Evolutionary conservation across 30 jellyfish, hydroid and myxozoan genomes (phyloP).

Genomic region (Hydractinia echinata): DNA sequence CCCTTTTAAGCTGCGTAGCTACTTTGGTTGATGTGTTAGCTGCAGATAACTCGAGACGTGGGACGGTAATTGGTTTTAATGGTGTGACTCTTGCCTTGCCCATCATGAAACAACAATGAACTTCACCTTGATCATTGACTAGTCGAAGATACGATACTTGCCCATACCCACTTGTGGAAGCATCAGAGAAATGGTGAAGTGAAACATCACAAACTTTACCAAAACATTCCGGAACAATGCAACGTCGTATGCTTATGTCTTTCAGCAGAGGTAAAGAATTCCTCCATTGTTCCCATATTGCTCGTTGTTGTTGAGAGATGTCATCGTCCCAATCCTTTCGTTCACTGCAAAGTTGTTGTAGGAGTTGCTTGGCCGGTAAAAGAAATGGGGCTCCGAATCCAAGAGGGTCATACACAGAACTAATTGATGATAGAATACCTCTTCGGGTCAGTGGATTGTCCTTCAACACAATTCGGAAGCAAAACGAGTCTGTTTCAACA

Average conservation of each 20-base stretch:
- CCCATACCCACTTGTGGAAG: background rate
- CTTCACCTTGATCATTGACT: slow-evolving; percentile 10
- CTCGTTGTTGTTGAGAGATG: slow-evolving; percentile 25
- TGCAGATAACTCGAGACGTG: slow-evolving; percentile 45
- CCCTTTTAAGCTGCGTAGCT: slow-evolving; percentile 30
- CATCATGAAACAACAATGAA: slow-evolving; percentile 30
- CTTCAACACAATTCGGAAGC: slow-evolving; percentile 41
- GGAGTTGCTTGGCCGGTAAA: slow-evolving; percentile 26
- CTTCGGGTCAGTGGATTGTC: slow-evolving; percentile 41
- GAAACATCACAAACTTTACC: slow-evolving; percentile 26
- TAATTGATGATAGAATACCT: slow-evolving; percentile 40
- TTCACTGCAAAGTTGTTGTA: slow-evolving; percentile 33
- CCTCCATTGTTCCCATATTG: slow-evolving; percentile 38
- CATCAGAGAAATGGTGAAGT: slow-evolving; percentile 42
- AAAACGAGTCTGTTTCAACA: slow-evolving; percentile 36
- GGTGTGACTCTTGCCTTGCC: slow-evolving; percentile 59
- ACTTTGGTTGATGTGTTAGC: slow-evolving; percentile 33
- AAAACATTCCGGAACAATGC: slow-evolving; percentile 15
- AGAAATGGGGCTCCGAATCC: slow-evolving; percentile 39
- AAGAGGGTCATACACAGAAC: slow-evolving; percentile 49
- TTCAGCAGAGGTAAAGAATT: slow-evolving; percentile 18
- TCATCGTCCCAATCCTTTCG: slow-evolving; percentile 36
- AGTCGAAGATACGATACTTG: slow-evolving; percentile 8
- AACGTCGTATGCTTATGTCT: slow-evolving; percentile 2
- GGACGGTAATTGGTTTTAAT: slow-evolving; percentile 32